phyloP scores from a whole-genome alignment of 2,797 vertebrate genomes.

The Erithacus rubecula region DNA sequence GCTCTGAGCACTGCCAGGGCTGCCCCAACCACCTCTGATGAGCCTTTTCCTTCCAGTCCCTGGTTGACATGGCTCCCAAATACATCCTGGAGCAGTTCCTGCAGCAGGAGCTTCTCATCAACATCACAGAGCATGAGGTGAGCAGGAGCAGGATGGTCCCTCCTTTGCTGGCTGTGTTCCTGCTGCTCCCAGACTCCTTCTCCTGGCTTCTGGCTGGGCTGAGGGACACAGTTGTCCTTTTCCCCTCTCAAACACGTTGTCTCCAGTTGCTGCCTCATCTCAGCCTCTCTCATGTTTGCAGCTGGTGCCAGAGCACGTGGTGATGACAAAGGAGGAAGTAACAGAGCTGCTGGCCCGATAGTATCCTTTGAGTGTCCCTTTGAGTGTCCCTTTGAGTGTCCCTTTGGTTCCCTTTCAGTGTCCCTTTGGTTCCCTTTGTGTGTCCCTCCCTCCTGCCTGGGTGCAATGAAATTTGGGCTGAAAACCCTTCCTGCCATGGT shows the following conservation, averaged over 20 bases:
- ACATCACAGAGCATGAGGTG: slow-evolving; percentile 98
- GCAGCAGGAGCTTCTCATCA: slow-evolving; percentile 96
- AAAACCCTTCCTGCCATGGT: accelerated
- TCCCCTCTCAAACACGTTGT: neutral
- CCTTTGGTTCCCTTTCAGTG: slow-evolving; percentile 64
- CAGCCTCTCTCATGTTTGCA: slow-evolving; percentile 47
- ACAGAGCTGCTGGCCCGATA: slow-evolving; percentile 92
- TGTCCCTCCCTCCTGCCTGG: neutral
- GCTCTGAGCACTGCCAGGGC: neutral
- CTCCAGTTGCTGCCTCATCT: neutral
- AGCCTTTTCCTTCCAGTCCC: slow-evolving; percentile 76
- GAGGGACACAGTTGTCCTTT: accelerated
- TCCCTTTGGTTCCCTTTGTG: neutral
- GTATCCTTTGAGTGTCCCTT: slow-evolving; percentile 83
- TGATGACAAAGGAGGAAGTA: slow-evolving; percentile 98
- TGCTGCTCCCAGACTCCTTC: neutral
- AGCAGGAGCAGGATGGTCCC: neutral
- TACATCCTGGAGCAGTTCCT: slow-evolving; percentile 97
- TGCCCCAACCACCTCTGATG: neutral
- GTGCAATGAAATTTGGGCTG: accelerated
- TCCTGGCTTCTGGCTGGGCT: neutral
- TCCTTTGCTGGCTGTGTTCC: accelerated
- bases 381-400: slow-evolving; percentile 64
- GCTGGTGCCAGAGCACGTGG: slow-evolving; percentile 95
- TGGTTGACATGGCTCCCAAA: slow-evolving; percentile 98